phyloP scores from a whole-genome alignment of 2,797 vertebrate species.

The Petrocephalus sullivani region DNA sequence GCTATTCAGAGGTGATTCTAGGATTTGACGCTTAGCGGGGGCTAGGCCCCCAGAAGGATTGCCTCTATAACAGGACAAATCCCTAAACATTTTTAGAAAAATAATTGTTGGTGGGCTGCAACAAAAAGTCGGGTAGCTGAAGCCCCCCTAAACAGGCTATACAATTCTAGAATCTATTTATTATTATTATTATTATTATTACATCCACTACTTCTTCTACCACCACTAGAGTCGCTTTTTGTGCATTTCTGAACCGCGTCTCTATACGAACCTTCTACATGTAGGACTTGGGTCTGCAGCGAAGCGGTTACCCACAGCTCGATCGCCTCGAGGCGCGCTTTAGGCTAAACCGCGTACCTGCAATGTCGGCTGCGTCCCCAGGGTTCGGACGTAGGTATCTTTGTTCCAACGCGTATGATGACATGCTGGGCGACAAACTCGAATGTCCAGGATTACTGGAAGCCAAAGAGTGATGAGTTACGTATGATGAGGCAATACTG shows the following conservation, averaged over 20 bases:
- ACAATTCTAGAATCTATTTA: background rate
- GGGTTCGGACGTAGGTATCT: slow-evolving; percentile 81
- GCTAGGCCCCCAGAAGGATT: background rate
- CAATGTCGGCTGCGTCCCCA: slow-evolving; percentile 73
- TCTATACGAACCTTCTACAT: background rate
- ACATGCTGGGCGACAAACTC: slow-evolving; percentile 72
- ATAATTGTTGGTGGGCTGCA: background rate
- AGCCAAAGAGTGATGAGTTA: slow-evolving; percentile 82
- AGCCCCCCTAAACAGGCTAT: background rate
- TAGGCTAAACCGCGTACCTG: slow-evolving; percentile 65
- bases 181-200: background rate
- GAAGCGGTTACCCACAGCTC: background rate
- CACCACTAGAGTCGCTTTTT: background rate
- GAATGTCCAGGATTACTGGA: slow-evolving; percentile 64
- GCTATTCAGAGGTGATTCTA: background rate
- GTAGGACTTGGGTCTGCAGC: background rate
- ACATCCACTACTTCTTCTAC: background rate
- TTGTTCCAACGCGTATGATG: slow-evolving; percentile 84
- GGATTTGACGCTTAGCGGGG: background rate
- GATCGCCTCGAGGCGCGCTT: background rate
- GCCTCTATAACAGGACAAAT: background rate
- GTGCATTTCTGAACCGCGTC: background rate
- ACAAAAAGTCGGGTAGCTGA: background rate
- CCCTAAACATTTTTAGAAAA: background rate
- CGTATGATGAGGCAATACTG: slow-evolving; percentile 77